Evolutionary conservation across 2,797 vertebrate species (phyloP).

Genomic region (Coregonus suidteri): DNA sequence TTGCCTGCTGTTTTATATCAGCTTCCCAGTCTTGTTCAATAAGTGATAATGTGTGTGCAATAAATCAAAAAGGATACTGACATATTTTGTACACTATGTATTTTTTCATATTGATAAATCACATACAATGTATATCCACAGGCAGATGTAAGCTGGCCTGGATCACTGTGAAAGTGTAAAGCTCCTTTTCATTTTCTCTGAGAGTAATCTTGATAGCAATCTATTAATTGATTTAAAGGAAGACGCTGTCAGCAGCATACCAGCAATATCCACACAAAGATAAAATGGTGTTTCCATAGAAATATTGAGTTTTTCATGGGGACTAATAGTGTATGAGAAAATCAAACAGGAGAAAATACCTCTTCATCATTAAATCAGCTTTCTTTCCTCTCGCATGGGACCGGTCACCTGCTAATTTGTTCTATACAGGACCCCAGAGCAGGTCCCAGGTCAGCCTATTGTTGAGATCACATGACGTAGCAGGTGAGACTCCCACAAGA

Average conservation of each 20-base stretch:
- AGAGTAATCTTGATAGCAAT: too few relatives aligned
- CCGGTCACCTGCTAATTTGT: neutral
- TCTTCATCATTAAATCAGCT: neutral
- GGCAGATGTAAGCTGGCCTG: too few relatives aligned
- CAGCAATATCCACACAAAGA: neutral
- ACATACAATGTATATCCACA: too few relatives aligned
- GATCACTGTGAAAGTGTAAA: too few relatives aligned
- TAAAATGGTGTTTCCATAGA: neutral
- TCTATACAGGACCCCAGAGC: neutral
- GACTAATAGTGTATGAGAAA: neutral
- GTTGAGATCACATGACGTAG: neutral
- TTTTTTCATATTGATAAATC: neutral
- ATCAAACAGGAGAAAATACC: too few relatives aligned
- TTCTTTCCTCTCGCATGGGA: neutral
- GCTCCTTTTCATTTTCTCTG: too few relatives aligned
- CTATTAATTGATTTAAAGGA: too few relatives aligned
- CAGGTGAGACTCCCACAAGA: neutral
- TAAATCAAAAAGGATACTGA: neutral
- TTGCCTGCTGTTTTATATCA: neutral
- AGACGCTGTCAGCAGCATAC: neutral
- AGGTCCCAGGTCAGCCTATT: neutral
- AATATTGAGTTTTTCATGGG: neutral
- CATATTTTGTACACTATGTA: neutral
- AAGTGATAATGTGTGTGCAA: neutral
- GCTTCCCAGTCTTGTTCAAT: neutral